phyloP scores from a whole-genome alignment of 2,888 invertebrate genomes.

The Acleris emargana region DNA sequence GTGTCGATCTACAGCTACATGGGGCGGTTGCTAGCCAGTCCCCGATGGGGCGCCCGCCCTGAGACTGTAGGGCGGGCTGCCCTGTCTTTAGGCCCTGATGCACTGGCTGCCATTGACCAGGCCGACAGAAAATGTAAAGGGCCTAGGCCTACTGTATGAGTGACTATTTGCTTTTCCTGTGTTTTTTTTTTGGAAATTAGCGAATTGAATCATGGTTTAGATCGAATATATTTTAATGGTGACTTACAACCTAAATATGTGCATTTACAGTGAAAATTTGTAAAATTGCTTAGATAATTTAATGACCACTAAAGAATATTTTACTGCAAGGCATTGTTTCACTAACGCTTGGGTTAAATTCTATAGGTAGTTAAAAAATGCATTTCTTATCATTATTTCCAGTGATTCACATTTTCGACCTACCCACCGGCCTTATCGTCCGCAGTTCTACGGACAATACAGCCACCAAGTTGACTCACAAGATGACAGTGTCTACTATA shows the following conservation, averaged over 20 bases:
- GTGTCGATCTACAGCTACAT: slow-evolving; percentile 96
- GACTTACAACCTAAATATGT: too few relatives aligned
- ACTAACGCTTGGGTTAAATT: too few relatives aligned
- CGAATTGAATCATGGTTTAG: too few relatives aligned
- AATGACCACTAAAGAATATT: too few relatives aligned
- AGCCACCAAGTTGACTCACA: slow-evolving; percentile 89
- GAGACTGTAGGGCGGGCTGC: slow-evolving; percentile 90
- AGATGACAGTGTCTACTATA: slow-evolving; percentile 90
- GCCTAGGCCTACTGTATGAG: too few relatives aligned
- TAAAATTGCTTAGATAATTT: too few relatives aligned
- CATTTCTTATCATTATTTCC: not conserved
- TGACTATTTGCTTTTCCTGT: too few relatives aligned
- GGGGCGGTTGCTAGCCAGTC: slow-evolving; percentile 93
- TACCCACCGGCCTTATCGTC: slow-evolving; percentile 85
- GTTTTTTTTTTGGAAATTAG: too few relatives aligned
- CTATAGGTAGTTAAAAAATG: not conserved
- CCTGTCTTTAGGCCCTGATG: slow-evolving; percentile 93
- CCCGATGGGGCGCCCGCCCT: slow-evolving; percentile 93
- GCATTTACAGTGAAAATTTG: too few relatives aligned
- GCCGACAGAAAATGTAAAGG: slow-evolving; percentile 90
- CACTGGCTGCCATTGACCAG: slow-evolving; percentile 93
- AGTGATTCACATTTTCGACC: slow-evolving; percentile 93
- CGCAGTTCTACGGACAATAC: slow-evolving; percentile 89
- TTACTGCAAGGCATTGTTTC: too few relatives aligned
- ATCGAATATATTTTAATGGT: too few relatives aligned